Conservation (phyloP, 2,797 vertebrate genomes). For the Eospalax fontanierii region DNA sequence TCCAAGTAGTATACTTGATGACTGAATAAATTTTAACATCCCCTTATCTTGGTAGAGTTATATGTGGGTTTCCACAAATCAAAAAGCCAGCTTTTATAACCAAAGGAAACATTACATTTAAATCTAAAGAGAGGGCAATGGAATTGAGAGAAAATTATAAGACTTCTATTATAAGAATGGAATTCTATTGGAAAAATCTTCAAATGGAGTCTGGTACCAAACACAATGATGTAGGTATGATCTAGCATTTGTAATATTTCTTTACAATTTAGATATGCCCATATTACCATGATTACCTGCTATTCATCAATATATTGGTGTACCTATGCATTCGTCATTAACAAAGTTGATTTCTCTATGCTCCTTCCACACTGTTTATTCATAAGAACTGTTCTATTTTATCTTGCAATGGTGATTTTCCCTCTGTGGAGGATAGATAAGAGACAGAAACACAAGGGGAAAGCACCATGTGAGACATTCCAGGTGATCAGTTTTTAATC, state of each 20-base stretch:
- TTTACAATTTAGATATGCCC: background rate
- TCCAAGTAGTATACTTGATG: background rate
- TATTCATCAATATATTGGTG: background rate
- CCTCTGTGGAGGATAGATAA: background rate
- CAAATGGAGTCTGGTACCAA: background rate
- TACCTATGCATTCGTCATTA: background rate
- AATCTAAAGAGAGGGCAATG: background rate
- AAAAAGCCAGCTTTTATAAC: background rate
- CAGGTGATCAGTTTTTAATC: background rate
- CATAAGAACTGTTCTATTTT: background rate
- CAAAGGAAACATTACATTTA: background rate
- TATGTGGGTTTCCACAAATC: no score
- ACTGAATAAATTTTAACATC: conserved; percentile 28
- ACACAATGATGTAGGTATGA: background rate
- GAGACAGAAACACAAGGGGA: background rate
- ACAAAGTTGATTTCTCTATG: background rate
- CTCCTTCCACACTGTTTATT: background rate
- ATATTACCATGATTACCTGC: background rate
- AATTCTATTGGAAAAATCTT: background rate
- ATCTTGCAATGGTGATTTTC: background rate
- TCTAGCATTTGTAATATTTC: background rate
- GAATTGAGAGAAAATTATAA: background rate
- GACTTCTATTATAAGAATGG: background rate
- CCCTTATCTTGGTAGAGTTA: no score
- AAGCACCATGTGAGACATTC: background rate